Evolutionary conservation across 2,113 vertebrate genomes (phyloP).

Genomic region (Turdus rufiventris): DNA sequence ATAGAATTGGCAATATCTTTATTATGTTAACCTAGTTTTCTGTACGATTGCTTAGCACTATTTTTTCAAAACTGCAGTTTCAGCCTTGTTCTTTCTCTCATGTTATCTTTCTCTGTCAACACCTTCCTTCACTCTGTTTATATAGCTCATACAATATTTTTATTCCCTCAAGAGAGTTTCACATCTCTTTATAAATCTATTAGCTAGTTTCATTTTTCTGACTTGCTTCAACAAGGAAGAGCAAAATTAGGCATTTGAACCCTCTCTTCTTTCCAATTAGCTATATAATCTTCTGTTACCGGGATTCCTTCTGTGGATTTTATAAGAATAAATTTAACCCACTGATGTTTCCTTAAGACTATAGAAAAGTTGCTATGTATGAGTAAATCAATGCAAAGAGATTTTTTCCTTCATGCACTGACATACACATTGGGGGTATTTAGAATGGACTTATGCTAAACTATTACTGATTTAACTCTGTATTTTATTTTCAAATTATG

Average conservation of each 20-base stretch:
- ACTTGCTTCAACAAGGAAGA: not conserved
- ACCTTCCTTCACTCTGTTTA: not conserved
- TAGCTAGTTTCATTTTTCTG: not conserved
- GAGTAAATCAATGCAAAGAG: not conserved
- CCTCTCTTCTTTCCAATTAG: not conserved
- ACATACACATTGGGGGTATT: not conserved
- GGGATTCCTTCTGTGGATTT: not conserved
- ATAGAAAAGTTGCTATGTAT: not conserved
- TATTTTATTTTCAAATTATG: not conserved
- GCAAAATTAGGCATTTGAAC: not conserved
- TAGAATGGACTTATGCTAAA: not conserved
- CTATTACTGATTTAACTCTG: not conserved
- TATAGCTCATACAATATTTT: constrained; percentile 20
- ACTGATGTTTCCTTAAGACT: not conserved
- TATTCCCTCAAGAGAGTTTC: not conserved
- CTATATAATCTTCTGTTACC: not conserved
- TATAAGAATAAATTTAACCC: not conserved
- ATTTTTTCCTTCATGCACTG: not conserved
- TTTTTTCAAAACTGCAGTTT: not conserved
- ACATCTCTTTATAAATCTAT: not conserved
- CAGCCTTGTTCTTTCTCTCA: not conserved
- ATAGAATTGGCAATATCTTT: not conserved
- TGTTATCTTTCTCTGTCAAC: not conserved
- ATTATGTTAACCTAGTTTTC: not conserved
- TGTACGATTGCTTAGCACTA: not conserved